Evolutionary conservation across 2,113 vertebrate species (phyloP), one percentile per base, ranked within the genome.

Genomic region (Tamias sibiricus): DNA sequence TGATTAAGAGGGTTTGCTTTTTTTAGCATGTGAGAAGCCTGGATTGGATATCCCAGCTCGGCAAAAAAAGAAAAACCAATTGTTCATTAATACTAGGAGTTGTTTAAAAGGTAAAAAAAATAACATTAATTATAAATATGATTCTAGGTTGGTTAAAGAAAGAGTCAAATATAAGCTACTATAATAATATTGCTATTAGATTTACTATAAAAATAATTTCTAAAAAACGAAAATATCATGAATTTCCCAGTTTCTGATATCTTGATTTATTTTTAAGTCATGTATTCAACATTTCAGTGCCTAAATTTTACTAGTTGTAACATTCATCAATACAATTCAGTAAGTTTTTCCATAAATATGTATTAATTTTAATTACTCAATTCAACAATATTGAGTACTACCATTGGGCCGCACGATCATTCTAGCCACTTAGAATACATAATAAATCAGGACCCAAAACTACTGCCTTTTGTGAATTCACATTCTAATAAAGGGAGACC

Each of bases 301-400:
- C 89, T 26, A 95, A 77, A 47, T 71, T 71, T 69, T 85, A 76
- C 13, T 76, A 68, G 77, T 14, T 85, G 12, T 49, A 85, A 79
- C 24, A 90, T 85, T 62, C 87, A 83, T 64, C 19, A 69, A n/a
- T 71, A 90, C 49, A 17, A 49, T 32, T 76, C 57, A 42, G 35
- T 66, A 89, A 28, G 16, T 49, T 75, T 94, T 82, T 66, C 44
- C 37, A n/a, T 68, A 57, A 64, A 28, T 28, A 74, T 44, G 12
- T 82, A 94, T 54, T 94, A 89, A 75, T 32, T 84, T 84, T 57
- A 84, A 40, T 82, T 74, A 89, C 19, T 94, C 68, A 66, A 72
- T 49, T 80, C 76, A 91, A 81, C 26, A 77, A 77, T 90, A 79
- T 5, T 71, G 49, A 85, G 20, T 85, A 85, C 62, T 79, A 68